Evolutionary conservation across 2,888 invertebrate genomes (phyloP).

Genomic region (Tenthredo livida): DNA sequence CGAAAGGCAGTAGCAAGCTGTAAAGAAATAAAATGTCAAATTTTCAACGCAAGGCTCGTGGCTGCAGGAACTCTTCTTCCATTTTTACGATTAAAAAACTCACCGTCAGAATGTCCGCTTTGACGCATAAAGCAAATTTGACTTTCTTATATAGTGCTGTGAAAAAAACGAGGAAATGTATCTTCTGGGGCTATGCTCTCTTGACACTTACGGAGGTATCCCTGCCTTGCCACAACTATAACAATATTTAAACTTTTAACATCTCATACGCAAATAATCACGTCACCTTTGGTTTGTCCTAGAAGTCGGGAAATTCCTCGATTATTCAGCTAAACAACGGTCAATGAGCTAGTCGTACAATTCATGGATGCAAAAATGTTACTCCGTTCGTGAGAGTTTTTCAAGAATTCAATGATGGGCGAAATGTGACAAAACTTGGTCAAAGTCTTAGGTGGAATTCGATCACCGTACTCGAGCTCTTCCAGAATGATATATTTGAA

Average conservation of each 20-base stretch:
- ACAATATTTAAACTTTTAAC: conserved; percentile 28
- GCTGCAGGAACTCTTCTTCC: background rate
- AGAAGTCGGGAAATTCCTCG: conserved; percentile 33
- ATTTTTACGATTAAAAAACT: conserved; percentile 34
- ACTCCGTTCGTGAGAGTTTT: background rate
- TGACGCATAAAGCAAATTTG: conserved; percentile 64
- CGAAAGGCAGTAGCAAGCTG: background rate
- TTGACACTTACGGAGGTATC: background rate
- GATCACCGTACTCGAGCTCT: background rate
- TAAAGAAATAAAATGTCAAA: conserved; percentile 43
- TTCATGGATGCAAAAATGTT: background rate
- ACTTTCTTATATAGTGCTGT: conserved; percentile 59
- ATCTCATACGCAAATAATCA: conserved; percentile 22
- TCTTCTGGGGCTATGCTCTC: background rate
- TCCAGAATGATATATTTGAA: background rate
- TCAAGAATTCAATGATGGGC: background rate
- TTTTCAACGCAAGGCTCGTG: conserved; percentile 23
- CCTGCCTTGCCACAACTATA: background rate
- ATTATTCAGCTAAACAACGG: background rate
- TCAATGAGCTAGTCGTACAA: background rate
- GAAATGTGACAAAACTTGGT: background rate
- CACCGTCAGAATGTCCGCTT: conserved; percentile 60
- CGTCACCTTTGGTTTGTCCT: conserved; percentile 42
- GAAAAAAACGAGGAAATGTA: conserved; percentile 10
- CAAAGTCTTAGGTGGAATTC: background rate